Base-by-base conservation (phyloP, 1,140 invertebrate species). In the Zeugodacus cucurbitae region DNA sequence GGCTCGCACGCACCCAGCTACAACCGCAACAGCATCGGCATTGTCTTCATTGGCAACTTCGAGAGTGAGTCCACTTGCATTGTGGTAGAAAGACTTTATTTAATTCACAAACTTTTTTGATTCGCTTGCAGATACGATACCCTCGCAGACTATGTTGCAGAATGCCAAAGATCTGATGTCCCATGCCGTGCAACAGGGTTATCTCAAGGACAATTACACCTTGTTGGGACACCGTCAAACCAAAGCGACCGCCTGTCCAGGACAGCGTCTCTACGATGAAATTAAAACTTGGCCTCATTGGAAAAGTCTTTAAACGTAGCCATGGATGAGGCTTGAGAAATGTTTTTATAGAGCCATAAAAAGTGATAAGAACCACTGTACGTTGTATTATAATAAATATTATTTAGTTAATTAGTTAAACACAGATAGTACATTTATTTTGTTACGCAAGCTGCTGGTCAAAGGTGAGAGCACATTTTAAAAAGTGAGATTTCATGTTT, bases 151-250 rank as follows among this genome's bases (percentile, higher is more conserved):
- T 29, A 96, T 96, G 93, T 74, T 97, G 2, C 92, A 95, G 86
- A 94, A 95, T 14, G 94, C 95, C 17, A 94, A 95, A 89, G 93
- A 94, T 32, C 89, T 97, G 1, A 96, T 97, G 57, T 93, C 94
- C 3, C 90, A 94, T 34, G 96, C 96, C 10, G 94, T 97, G 0
- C 89, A 90, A 32, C 87, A 89, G 0, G 92, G 92, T 41, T 64
- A 92, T 37, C 62, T 93, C 0, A 91, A 90, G 87, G 88, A 88
- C 17, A 89, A 92, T 41, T 93, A 92, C 34, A 93, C 94, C 29
- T 91, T 97, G 10, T 89, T 96, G 11, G 96, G 96, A 0, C 96
- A 97, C 89, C 94, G 96, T 37, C 96, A 97, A 93, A 94, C 96
- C 0, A 92, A 95, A 37, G 93, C 94, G 0, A 97, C 96, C 0